phyloP scores from a whole-genome alignment of 2,113 vertebrate species.

The Pterocles gutturalis region DNA sequence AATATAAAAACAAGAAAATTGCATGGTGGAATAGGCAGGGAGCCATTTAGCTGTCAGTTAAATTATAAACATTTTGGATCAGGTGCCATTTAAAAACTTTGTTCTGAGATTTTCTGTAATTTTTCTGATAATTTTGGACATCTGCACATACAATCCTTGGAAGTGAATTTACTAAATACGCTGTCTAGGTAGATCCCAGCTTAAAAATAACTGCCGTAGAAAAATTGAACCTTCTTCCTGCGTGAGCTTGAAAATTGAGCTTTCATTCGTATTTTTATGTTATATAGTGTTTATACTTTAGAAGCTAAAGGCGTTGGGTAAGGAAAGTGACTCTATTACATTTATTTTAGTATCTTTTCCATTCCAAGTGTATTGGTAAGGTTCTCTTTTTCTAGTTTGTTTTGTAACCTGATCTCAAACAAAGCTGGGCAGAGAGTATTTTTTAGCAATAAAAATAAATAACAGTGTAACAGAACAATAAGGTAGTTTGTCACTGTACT shows the following conservation, averaged over 20 bases:
- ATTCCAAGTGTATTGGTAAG: background rate
- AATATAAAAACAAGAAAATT: background rate
- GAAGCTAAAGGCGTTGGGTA: background rate
- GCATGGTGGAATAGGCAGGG: background rate
- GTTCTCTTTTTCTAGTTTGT: background rate
- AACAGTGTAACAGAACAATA: background rate
- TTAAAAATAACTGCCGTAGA: background rate
- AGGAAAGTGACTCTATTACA: background rate
- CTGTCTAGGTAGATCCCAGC: background rate
- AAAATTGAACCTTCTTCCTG: background rate
- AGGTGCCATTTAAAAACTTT: background rate
- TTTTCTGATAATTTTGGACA: background rate
- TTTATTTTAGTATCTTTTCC: background rate
- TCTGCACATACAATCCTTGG: background rate
- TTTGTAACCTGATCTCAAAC: background rate
- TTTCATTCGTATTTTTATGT: background rate
- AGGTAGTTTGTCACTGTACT: background rate
- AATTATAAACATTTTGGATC: background rate
- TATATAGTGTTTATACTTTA: background rate
- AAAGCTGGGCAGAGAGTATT: background rate
- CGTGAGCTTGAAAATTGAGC: background rate
- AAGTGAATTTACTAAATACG: background rate
- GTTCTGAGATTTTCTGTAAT: background rate
- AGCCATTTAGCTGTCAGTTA: background rate
- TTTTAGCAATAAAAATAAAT: background rate